Evolutionary conservation across 1,140 invertebrate species (phyloP), one percentile per base, ranked within the genome.

Genomic region (Nephila pilipes): DNA sequence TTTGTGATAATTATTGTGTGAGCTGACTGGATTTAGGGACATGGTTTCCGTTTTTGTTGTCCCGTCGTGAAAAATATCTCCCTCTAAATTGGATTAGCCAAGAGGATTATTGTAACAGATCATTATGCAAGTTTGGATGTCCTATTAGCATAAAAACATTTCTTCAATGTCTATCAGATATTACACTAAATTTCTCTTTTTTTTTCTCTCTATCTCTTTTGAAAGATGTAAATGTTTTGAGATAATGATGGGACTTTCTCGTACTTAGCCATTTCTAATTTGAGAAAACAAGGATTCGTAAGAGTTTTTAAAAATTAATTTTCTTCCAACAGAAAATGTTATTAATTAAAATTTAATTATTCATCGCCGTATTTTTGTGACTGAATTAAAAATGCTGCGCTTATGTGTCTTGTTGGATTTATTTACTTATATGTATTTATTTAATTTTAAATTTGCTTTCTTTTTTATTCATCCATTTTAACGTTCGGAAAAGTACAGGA

Each of bases 1-100:
- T 92, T 92, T 92, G 81, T 69, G 90, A 92, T 92, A 92, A 92
- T 92, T 92, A 85, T 92, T 92, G 20, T 85, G 60, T 85, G 90
- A 85, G 81, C 80, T 85, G 18, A 85, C 60, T 85, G 79, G 90
- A 92, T 92, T 92, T 83, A 46, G 38, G 22, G 55, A 92, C 58
- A 92, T 25, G 81, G 29, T 91, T 60, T 81, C 16, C 25, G 32
- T 92, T 92, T 85, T 92, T 57, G n/a, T 80, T 25, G 38, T 8
- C 20, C 46, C 54, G 32, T 36, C 87, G 87, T 85, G 90, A 92
- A 92, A 92, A 92, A 92, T 92, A 85, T 83, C 60, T 85, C 36
- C 55, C 81, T 69, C 38, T 18, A 75, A 92, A 92, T 92, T 92
- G 90, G 90, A 92, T 92, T 92, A 92, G 79, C 58, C 18, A 69